Conservation (phyloP, 2,888 invertebrate genomes). For the Aphrophora alni region DNA sequence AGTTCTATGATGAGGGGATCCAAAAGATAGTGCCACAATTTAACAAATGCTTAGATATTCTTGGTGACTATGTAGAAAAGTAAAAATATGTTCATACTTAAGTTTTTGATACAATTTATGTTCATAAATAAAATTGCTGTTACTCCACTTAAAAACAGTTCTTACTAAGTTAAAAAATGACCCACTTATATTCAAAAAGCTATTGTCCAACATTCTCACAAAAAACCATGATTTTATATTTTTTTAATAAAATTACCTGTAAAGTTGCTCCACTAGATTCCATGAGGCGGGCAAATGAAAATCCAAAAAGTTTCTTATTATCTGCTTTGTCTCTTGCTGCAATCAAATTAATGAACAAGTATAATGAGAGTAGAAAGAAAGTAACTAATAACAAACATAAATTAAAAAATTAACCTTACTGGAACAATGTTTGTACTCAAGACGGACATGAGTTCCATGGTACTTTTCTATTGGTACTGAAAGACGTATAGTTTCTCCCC, state of each 20-base stretch:
- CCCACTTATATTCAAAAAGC: too few relatives aligned
- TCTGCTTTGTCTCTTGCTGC: constrained; percentile 87
- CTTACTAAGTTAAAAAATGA: too few relatives aligned
- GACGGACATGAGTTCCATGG: constrained; percentile 87
- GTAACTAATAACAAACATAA: neutral
- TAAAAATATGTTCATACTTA: too few relatives aligned
- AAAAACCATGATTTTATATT: too few relatives aligned
- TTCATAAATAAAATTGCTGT: too few relatives aligned
- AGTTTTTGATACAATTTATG: too few relatives aligned
- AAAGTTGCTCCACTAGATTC: constrained; percentile 90
- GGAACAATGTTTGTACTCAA: constrained; percentile 93
- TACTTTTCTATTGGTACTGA: constrained; percentile 92
- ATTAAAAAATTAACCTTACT: constrained; percentile 65
- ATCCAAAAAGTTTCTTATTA: constrained; percentile 85
- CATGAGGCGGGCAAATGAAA: constrained; percentile 89
- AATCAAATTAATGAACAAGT: constrained; percentile 53
- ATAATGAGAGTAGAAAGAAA: constrained; percentile 12
- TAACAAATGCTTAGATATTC: too few relatives aligned
- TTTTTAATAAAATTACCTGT: constrained; percentile 46
- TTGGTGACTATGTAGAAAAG: too few relatives aligned
- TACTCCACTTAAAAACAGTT: too few relatives aligned
- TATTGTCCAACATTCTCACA: too few relatives aligned
- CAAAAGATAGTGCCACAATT: too few relatives aligned
- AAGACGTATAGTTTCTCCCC: constrained; percentile 88
- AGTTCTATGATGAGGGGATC: too few relatives aligned